phyloP scores from a whole-genome alignment of 2,113 vertebrate species.

The Oceanodroma tethys region DNA sequence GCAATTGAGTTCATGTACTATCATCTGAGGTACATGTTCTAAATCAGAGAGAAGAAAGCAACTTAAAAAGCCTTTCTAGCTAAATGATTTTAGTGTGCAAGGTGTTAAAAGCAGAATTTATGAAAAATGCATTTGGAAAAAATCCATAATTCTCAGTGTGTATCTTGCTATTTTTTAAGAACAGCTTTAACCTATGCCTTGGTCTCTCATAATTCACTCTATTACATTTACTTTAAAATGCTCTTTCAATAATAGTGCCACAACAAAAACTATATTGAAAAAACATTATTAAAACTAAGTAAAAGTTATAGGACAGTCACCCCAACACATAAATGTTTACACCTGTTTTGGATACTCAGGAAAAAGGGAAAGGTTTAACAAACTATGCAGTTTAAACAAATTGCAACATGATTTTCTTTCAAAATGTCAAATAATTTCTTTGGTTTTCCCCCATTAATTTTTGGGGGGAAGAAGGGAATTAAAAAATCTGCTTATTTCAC shows the following conservation, averaged over 20 bases:
- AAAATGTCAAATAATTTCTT: neutral
- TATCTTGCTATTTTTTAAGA: neutral
- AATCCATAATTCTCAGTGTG: neutral
- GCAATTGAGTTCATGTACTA: neutral
- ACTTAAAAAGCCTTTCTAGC: neutral
- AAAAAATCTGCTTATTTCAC: neutral
- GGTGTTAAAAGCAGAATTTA: neutral
- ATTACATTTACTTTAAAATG: neutral
- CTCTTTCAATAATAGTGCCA: neutral
- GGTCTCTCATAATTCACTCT: neutral
- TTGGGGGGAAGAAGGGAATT: fast-evolving
- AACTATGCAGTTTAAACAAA: neutral
- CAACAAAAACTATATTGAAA: neutral
- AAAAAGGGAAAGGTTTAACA: neutral
- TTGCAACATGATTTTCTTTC: neutral
- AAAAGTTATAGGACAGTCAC: neutral
- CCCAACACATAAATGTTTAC: neutral
- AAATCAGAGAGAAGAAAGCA: neutral
- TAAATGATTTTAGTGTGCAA: neutral
- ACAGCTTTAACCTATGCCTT: neutral
- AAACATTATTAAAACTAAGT: neutral
- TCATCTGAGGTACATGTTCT: neutral
- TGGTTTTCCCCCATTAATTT: fast-evolving
- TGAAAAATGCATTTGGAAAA: neutral
- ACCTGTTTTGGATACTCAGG: neutral